Percentiles rank a stretch among this genome's conserved stretches.
These are phyloP conservation scores for Smutsia gigantea DNA, from an alignment of 2,797 vertebrate genomes.

Conservation along the genomic window DNA sequence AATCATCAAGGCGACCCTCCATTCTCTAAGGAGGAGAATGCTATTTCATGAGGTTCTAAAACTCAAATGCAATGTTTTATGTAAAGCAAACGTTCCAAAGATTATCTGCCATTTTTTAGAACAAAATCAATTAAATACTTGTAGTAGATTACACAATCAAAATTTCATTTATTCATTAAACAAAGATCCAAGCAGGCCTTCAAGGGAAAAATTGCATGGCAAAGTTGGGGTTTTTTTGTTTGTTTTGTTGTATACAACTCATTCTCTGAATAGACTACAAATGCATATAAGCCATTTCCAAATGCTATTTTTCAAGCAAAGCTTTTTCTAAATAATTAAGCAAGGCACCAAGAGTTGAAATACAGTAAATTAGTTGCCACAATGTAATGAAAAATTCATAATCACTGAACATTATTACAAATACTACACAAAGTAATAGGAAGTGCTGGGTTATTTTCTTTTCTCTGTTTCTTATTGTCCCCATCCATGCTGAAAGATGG, in stretches of 20 bases:
- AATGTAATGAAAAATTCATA: conserved; percentile 69
- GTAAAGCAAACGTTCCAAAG: background rate
- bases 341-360: background rate
- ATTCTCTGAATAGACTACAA: conserved; percentile 17
- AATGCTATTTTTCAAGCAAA: background rate
- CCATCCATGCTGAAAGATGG: background rate
- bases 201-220: background rate
- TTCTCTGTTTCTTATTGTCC: background rate
- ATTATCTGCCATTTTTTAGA: background rate
- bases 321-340: conserved; percentile 64
- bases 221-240: background rate
- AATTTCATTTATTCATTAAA: background rate
- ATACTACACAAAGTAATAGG: background rate
- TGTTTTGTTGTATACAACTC: conserved; percentile 32
- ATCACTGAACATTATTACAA: background rate
- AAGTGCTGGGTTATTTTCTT: background rate
- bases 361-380: conserved; percentile 58
- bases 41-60: background rate
- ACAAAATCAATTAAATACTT: background rate
- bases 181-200: background rate
- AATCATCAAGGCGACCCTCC: background rate
- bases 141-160: background rate
- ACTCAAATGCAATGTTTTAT: background rate
- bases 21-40: background rate
- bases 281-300: background rate